These are phyloP conservation scores for Ceyx cyanopectus DNA, from an alignment of 2,113 vertebrate genomes.

Conservation along the genomic window DNA sequence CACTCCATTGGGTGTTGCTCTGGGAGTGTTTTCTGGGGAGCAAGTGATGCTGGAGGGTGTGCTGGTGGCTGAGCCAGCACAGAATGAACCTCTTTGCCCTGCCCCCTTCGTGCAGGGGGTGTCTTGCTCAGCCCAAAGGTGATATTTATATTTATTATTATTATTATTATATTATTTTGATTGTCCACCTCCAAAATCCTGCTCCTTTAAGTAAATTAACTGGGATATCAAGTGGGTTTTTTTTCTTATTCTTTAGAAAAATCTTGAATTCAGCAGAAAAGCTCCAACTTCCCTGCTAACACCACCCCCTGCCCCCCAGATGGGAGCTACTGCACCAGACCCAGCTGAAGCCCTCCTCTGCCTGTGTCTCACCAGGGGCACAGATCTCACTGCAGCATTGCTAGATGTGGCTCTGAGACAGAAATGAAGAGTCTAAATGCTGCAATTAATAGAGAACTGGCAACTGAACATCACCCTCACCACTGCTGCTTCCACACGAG, in stretches of 20 bases:
- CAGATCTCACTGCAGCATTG: background rate
- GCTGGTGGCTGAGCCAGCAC: background rate
- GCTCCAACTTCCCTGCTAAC: background rate
- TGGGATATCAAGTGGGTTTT: background rate
- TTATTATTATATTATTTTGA: background rate
- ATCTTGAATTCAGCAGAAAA: background rate
- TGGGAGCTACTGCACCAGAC: background rate
- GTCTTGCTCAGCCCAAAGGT: background rate
- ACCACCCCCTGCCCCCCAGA: background rate
- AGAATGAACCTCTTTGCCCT: fast-evolving
- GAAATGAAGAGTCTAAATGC: fast-evolving
- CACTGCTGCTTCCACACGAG: background rate
- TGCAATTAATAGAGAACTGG: background rate
- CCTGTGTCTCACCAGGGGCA: background rate
- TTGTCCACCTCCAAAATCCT: background rate
- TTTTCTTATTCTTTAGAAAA: background rate
- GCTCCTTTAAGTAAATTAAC: background rate
- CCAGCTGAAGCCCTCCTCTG: fast-evolving
- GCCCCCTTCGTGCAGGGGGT: background rate
- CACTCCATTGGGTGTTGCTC: background rate
- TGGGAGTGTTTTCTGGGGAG: background rate
- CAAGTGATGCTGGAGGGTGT: background rate
- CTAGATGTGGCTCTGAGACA: background rate
- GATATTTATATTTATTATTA: background rate
- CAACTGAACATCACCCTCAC: fast-evolving